Percentiles rank a stretch among this genome's conserved stretches.
phyloP scores from a whole-genome alignment of 1,140 invertebrate species.

The Platyura marginata region DNA sequence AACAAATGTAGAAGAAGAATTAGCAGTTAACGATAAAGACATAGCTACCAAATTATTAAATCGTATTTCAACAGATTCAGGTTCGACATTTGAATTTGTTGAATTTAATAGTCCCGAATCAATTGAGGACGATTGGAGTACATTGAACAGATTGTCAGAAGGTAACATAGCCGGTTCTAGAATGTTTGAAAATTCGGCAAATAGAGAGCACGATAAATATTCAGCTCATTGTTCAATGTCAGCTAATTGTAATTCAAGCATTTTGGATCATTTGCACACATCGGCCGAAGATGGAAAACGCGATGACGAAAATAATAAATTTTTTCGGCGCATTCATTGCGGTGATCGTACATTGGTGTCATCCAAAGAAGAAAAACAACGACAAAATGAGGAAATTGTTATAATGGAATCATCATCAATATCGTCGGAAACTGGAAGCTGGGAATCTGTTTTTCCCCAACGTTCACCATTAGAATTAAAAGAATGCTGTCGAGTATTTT shows the following conservation, averaged over 20 bases:
- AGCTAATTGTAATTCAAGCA: too few relatives aligned
- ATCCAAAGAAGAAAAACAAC: conserved; percentile 46
- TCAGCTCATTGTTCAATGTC: too few relatives aligned
- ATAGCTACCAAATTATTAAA: too few relatives aligned
- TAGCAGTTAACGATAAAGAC: too few relatives aligned
- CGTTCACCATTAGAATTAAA: conserved; percentile 5
- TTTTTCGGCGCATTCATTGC: background rate
- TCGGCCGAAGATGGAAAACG: too few relatives aligned
- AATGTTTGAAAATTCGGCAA: too few relatives aligned
- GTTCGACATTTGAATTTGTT: background rate
- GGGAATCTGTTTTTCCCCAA: conserved; percentile 34
- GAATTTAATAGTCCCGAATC: background rate
- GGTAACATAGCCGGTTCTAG: too few relatives aligned
- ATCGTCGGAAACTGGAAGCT: conserved; percentile 37
- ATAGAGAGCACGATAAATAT: too few relatives aligned
- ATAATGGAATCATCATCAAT: conserved; percentile 35
- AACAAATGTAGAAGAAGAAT: background rate
- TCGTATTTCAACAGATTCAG: too few relatives aligned
- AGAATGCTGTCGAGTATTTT: too few relatives aligned
- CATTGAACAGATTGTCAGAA: too few relatives aligned
- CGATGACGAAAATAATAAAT: background rate
- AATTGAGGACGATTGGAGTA: background rate
- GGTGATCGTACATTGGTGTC: conserved; percentile 8
- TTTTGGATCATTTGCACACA: too few relatives aligned
- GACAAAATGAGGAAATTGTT: conserved; percentile 46